These are phyloP conservation scores for Parapristionchus giblindavisi DNA, from an alignment of 2,888 invertebrate genomes.

Conservation along the genomic window DNA sequence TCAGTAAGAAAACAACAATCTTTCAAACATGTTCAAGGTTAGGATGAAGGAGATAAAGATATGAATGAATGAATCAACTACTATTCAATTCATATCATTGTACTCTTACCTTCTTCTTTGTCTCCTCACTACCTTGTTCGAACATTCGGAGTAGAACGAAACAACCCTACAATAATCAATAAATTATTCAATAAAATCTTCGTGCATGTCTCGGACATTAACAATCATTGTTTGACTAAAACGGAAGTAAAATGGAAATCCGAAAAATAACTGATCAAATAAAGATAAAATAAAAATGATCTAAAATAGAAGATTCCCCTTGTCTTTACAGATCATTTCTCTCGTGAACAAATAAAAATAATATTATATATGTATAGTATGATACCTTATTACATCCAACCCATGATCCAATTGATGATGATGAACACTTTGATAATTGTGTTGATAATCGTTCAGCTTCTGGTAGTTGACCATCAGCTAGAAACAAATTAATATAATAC, in stretches of 20 bases:
- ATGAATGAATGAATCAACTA: not conserved
- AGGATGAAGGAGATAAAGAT: not conserved
- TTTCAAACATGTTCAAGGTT: no score
- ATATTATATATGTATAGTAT: no score
- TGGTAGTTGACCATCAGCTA: conserved; percentile 46
- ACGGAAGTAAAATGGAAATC: no score
- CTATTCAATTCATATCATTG: not conserved
- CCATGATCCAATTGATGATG: conserved; percentile 57
- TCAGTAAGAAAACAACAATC: no score
- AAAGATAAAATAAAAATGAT: no score
- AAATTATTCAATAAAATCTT: not conserved
- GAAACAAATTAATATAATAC: not conserved
- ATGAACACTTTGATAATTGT: conserved; percentile 51
- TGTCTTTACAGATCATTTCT: no score
- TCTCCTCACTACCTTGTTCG: conserved; percentile 51
- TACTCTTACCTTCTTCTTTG: conserved; percentile 41
- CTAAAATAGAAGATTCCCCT: no score
- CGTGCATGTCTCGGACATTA: no score
- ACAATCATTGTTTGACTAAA: no score
- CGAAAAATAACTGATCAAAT: no score
- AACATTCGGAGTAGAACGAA: conserved; percentile 61
- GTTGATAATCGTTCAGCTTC: conserved; percentile 55
- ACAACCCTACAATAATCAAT: conserved; percentile 52
- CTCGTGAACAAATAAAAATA: no score
- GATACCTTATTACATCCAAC: conserved; percentile 59